Evolutionary conservation across 2,888 invertebrate genomes (phyloP).

Genomic region (Strigamia maritima): DNA sequence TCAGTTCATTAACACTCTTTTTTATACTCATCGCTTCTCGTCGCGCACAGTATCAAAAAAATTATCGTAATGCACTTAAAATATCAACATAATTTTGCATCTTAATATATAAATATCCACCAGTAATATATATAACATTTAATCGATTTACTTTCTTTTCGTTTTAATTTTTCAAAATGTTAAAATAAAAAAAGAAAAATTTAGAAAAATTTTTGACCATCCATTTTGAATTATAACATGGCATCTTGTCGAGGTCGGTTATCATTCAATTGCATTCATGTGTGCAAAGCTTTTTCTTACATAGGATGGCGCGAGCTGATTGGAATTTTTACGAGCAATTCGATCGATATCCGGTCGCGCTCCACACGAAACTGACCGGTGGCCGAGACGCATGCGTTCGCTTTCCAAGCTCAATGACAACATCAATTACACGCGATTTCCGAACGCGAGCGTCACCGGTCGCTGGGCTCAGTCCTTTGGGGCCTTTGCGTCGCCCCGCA

Average conservation of each 20-base stretch:
- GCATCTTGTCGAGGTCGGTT: neutral
- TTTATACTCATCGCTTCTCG: neutral
- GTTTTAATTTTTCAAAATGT: neutral
- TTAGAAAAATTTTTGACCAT: neutral
- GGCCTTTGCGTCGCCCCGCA: slow-evolving; percentile 4
- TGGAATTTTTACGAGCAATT: slow-evolving; percentile 4
- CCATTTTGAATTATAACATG: neutral
- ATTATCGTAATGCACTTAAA: neutral
- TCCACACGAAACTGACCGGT: neutral
- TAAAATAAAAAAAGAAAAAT: neutral
- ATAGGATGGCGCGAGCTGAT: neutral
- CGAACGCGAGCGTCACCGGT: slow-evolving; percentile 4
- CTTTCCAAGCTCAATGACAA: neutral
- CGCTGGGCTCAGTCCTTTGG: neutral
- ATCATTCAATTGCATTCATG: neutral
- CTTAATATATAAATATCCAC: too few relatives aligned
- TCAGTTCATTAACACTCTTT: neutral
- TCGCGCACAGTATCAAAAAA: neutral
- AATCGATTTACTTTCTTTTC: neutral
- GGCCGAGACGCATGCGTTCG: neutral
- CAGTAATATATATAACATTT: too few relatives aligned
- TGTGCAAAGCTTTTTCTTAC: neutral
- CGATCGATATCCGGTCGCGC: neutral
- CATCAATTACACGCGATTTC: neutral
- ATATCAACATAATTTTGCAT: too few relatives aligned